Evolutionary conservation across 2,797 vertebrate species (phyloP).

Genomic region (Sebastes nivosus): DNA sequence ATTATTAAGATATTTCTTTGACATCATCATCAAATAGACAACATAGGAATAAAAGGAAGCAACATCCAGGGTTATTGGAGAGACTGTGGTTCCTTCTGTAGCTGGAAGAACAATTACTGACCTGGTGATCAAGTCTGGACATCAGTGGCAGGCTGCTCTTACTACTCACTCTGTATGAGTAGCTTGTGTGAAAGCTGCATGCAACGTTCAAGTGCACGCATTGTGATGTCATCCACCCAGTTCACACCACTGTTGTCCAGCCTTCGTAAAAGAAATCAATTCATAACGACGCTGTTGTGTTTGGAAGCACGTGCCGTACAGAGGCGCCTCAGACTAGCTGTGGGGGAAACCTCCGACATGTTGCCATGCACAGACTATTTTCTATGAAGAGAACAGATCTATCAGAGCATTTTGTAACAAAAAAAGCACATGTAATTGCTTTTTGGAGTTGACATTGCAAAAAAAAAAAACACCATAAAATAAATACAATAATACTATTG

Average conservation of each 20-base stretch:
- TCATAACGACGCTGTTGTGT: conserved; percentile 6
- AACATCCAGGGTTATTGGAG: background rate
- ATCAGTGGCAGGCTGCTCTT: background rate
- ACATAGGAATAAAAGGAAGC: conserved; percentile 43
- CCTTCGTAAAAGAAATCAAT: background rate
- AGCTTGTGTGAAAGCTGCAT: background rate
- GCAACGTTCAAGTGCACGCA: conserved; percentile 7
- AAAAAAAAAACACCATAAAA: conserved; percentile 4
- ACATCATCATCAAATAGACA: conserved; percentile 50
- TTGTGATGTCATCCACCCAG: background rate
- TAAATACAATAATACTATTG: conserved; percentile 47
- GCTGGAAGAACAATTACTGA: conserved; percentile 54
- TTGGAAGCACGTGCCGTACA: conserved; percentile 38
- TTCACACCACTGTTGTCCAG: conserved; percentile 14
- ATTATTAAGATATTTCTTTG: conserved; percentile 66
- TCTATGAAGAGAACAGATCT: conserved; percentile 53
- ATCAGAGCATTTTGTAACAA: conserved; percentile 62
- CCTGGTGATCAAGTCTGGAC: conserved; percentile 24
- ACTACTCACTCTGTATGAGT: background rate
- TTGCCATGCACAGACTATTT: conserved; percentile 43
- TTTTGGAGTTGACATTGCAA: conserved; percentile 58
- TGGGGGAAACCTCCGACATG: background rate
- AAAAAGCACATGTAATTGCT: conserved; percentile 46
- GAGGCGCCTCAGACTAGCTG: background rate
- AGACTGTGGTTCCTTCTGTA: conserved; percentile 9